phyloP scores from a whole-genome alignment of 2,113 vertebrate species.

The Semnopithecus entellus region DNA sequence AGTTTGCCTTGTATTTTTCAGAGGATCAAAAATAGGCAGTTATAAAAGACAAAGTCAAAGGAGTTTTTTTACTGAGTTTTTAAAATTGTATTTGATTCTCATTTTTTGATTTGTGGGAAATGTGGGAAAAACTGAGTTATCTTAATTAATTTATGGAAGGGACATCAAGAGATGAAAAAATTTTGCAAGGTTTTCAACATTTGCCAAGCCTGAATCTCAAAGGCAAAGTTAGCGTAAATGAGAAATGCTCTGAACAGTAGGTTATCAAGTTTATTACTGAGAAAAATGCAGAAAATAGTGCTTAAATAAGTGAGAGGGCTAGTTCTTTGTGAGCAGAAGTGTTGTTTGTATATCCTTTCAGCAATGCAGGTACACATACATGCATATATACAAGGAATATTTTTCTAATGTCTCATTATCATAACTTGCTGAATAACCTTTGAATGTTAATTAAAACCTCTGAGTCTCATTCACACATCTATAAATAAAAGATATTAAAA shows the following conservation, averaged over 20 bases:
- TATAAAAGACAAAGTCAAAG: neutral
- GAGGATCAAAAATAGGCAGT: neutral
- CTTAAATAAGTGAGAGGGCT: neutral
- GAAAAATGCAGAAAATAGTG: neutral
- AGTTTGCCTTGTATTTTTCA: conserved; percentile 42
- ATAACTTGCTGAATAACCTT: conserved; percentile 22
- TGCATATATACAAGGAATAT: neutral
- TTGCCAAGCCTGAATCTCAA: conserved; percentile 33
- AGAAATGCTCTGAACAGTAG: conserved; percentile 13
- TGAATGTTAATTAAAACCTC: neutral
- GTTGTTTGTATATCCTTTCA: neutral
- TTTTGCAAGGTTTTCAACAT: conserved; percentile 25
- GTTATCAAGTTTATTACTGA: neutral
- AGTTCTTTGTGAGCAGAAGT: neutral
- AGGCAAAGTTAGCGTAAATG: conserved; percentile 41
- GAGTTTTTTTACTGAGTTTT: neutral
- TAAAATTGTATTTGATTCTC: conserved; percentile 57
- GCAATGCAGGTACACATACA: neutral
- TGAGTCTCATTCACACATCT: neutral
- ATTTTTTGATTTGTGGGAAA: conserved; percentile 64
- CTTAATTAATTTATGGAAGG: conserved; percentile 62
- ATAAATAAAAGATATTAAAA: neutral
- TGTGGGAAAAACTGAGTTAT: conserved; percentile 67
- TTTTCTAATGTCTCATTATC: conserved; percentile 10
- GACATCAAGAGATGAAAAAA: conserved; percentile 49